Base-by-base conservation (phyloP, 2,797 vertebrate species). In the Hirundo rustica region DNA sequence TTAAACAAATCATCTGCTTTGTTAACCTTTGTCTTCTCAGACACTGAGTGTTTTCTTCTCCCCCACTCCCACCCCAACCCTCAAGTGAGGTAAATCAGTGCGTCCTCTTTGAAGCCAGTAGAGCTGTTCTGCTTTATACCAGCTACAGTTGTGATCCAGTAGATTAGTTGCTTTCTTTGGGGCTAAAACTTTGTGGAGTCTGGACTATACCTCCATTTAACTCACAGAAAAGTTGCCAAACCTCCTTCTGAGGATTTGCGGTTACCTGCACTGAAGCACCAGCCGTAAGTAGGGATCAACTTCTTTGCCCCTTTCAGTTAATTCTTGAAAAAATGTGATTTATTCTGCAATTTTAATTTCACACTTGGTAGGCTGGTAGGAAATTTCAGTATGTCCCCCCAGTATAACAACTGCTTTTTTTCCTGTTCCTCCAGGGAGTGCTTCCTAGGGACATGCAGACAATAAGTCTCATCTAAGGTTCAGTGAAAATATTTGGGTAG, bases 381-480 rank as follows among this genome's bases (percentile, higher is more conserved):
- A 93, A 64, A 82, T 88, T 70, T 71, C 1, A 2, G 9, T 51
- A 27, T 67, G 30, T 67, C 68, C 61, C 18, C 32, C 48, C 30
- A 27, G 23, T 71, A 8, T 61, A 93, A 82, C 61, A 32, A 55
- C 26, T 57, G 36, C 1, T 53, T 93, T 86, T 90, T 76, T 40
- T 4, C 30, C 11, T 82, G 18, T 82, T 93, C 40, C 65, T 79
- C 72, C 40, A 65, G 73, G 87, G 94, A 62, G 57, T 73, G 58
- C 65, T 89, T 95, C 90, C 47, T 95, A 79, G 67, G 74, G 90
- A 95, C 74, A 83, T 3, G 3, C 77, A 95, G 89, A 96, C 93
- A 96, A 84, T 92, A 97, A 95, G 80, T 86, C 85, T 94, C 74
- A 91, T 97, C 88, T 80, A 85, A 87, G 85, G 92, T 97, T 94